These are phyloP conservation scores for Dicentrarchus labrax DNA, from an alignment of 2,113 vertebrate genomes.

Conservation along the genomic window DNA sequence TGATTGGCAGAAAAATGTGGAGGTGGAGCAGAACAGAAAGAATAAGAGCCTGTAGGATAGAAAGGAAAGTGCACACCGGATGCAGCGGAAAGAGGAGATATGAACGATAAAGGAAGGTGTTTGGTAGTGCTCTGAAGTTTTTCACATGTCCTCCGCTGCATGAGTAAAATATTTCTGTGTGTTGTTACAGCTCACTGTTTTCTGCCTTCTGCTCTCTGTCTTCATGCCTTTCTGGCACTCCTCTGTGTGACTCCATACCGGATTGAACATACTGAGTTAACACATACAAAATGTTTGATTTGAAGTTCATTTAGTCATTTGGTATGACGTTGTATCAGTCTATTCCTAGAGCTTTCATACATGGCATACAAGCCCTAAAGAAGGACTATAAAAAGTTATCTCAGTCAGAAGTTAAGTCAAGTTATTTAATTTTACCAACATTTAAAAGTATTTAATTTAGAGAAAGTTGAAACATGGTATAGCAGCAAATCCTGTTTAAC, in stretches of 20 bases:
- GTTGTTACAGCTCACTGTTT: constrained; percentile 20
- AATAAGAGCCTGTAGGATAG: constrained; percentile 23
- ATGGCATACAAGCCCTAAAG: not conserved
- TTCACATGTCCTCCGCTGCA: not conserved
- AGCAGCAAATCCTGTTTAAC: not conserved
- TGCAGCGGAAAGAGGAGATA: constrained; percentile 10
- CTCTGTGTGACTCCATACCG: constrained; percentile 8
- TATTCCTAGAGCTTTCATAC: not conserved
- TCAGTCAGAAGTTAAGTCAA: too few relatives aligned
- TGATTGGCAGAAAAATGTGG: constrained; percentile 35
- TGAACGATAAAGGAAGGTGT: constrained; percentile 38
- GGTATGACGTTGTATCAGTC: not conserved
- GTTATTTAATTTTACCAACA: not conserved
- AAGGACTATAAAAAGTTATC: not conserved
- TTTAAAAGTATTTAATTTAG: not conserved
- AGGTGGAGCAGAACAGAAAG: constrained; percentile 29
- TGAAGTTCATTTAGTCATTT: not conserved
- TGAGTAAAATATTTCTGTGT: constrained; percentile 1
- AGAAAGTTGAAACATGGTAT: not conserved
- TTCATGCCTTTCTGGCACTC: not conserved
- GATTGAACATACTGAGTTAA: not conserved
- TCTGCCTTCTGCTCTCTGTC: constrained; percentile 20
- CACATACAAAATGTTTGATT: not conserved
- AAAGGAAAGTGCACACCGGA: constrained; percentile 12
- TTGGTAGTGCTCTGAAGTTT: constrained; percentile 43